Percentiles rank a stretch among this genome's conserved stretches.
phyloP scores from a whole-genome alignment of 1,140 invertebrate genomes.

The Thaumetopoea pityocampa region DNA sequence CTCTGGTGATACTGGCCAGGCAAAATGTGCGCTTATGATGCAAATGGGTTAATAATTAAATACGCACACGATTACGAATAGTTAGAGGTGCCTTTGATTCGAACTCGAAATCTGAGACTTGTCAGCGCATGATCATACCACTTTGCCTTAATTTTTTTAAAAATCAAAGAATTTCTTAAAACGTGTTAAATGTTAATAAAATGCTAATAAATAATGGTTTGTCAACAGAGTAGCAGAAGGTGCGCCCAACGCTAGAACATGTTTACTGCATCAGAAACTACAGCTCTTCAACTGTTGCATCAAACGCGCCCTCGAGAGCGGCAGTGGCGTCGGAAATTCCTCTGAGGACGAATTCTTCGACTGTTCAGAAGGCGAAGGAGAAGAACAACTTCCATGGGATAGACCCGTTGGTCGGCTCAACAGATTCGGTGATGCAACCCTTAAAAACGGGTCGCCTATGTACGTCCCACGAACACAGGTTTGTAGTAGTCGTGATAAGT shows the following conservation, averaged over 20 bases:
- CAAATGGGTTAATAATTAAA: too few species aligned
- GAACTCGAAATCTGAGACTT: too few species aligned
- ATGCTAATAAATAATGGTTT: too few species aligned
- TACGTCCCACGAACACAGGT: conserved; percentile 66
- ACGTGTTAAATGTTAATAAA: conserved; percentile 2
- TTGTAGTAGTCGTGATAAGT: not conserved
- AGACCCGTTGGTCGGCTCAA: conserved; percentile 55
- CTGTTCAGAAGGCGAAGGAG: conserved; percentile 80
- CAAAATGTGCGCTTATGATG: too few species aligned
- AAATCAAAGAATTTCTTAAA: conserved; percentile 5
- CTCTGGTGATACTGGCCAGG: too few species aligned
- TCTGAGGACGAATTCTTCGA: conserved; percentile 92
- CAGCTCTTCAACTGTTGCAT: conserved; percentile 98
- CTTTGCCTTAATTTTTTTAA: too few species aligned
- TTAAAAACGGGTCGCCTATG: conserved; percentile 58
- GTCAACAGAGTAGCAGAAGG: conserved; percentile 82
- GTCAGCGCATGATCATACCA: too few species aligned
- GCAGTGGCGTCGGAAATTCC: conserved; percentile 63
- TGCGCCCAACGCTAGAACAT: conserved; percentile 89
- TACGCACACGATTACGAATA: too few species aligned
- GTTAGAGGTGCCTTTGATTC: too few species aligned
- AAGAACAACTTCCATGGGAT: conserved; percentile 80
- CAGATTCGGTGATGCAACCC: conserved; percentile 46
- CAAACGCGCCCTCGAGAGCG: conserved; percentile 73
- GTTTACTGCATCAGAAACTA: conserved; percentile 96